phyloP scores from a whole-genome alignment of 2,797 vertebrate genomes.

The Epinephelus coioides region DNA sequence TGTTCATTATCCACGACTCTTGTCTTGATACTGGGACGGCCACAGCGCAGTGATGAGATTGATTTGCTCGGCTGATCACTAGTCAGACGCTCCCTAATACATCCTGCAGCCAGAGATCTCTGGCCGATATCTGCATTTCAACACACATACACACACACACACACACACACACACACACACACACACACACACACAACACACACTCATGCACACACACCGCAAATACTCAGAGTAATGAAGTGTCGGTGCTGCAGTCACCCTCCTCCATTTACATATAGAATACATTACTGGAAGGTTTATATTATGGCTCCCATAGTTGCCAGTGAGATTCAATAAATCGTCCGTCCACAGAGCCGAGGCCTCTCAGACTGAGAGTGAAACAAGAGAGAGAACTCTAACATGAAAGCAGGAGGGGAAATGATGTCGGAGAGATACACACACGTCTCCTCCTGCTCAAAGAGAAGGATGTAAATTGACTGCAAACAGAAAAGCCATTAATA shows the following conservation, averaged over 20 bases:
- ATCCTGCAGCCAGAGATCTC: conserved; percentile 37
- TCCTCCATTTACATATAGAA: conserved; percentile 77
- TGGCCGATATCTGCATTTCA: conserved; percentile 24
- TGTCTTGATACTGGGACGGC: conserved; percentile 4
- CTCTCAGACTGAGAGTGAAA: conserved; percentile 35
- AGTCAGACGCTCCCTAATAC: conserved; percentile 17
- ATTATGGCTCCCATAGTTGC: conserved; percentile 55
- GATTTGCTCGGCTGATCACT: conserved; percentile 52
- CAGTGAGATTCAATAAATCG: conserved; percentile 69
- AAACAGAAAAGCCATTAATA: conserved; percentile 83
- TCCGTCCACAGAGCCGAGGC: conserved; percentile 36
- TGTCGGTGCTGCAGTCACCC: conserved; percentile 58
- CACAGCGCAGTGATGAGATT: conserved; percentile 7
- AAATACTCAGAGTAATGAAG: conserved; percentile 71
- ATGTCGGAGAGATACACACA: conserved; percentile 38
- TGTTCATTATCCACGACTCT: conserved; percentile 14
- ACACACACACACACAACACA: conserved; percentile 5
- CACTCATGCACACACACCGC: conserved; percentile 9
- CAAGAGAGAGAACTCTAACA: conserved; percentile 35
- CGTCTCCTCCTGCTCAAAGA: conserved; percentile 57
- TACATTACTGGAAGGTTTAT: conserved; percentile 73
- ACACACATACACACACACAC: conserved; percentile 14
- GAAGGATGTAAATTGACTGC: conserved; percentile 77
- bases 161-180: conserved; percentile 13
- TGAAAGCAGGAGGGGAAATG: conserved; percentile 44